Evolutionary conservation across 2,888 invertebrate genomes (phyloP), one percentile per base, ranked within the genome.

Genomic region (Chrysotoxum bicinctum): DNA sequence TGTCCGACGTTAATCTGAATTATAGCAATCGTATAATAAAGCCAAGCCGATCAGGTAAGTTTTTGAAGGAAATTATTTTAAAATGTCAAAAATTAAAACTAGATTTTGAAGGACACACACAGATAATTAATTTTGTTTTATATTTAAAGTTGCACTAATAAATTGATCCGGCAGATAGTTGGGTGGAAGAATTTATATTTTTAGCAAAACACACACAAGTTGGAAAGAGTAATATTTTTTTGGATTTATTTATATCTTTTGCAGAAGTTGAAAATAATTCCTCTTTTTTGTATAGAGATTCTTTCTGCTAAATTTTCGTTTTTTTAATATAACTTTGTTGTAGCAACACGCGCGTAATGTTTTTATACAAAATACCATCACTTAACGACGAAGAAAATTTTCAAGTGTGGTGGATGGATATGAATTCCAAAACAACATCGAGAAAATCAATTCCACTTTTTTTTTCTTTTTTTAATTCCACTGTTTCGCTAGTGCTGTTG

Each of bases 1-100:
- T 81, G 73, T 73, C 48, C 81, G 77, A 85, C 85, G 85, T 85
- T 85, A 85, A 85, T 81, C 85, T 81, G 50, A 81, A 81, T 85
- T 85, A 85, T 85, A 81, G 14, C 81, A 37, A 23, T 14, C 21
- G 76, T 85, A 85, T 85, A 85, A 85, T 85, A 52, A 40, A 75
- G 85, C 77, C 81, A 85, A 85, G 85, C 52, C 85, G 77, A 73
- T 73, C 76, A 73, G 85, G 85, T 54, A 72, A 70, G 58, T 50
- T 45, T 40, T 3, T 50, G 2, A 26, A 40, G 54, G 26, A 19
- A 40, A 30, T 23, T 62, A 37, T 5, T 19, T 12, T 48, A 50
- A 48, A 37, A 70, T 74, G 60, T 32, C 2, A 50, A 58, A 64
- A 50, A 56, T 56, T 43, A 56, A 12, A 75, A 43, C 54, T 45